These are phyloP conservation scores for Donacobius atricapilla DNA, from an alignment of 2,113 vertebrate genomes.

Conservation along the genomic window DNA sequence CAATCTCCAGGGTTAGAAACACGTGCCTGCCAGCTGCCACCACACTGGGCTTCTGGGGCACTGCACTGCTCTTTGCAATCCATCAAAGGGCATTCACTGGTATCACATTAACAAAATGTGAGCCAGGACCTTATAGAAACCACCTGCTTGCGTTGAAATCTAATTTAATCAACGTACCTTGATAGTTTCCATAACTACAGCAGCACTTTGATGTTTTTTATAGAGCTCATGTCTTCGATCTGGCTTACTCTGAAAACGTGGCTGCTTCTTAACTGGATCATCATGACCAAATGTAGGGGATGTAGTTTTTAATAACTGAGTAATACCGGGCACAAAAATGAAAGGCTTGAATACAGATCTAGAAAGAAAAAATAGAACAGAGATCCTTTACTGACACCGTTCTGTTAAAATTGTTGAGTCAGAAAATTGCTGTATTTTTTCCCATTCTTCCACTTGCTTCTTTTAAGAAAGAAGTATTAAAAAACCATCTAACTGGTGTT, in stretches of 20 bases:
- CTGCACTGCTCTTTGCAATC: neutral
- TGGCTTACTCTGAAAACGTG: slow-evolving; percentile 86
- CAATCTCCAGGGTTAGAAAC: neutral
- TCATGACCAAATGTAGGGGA: slow-evolving; percentile 86
- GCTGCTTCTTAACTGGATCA: slow-evolving; percentile 85
- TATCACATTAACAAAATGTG: neutral
- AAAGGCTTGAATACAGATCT: slow-evolving; percentile 98
- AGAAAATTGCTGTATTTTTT: neutral
- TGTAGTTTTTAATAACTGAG: slow-evolving; percentile 76
- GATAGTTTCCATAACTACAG: slow-evolving; percentile 73
- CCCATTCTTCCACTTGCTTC: neutral
- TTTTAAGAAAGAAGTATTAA: neutral
- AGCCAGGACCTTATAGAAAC: slow-evolving; percentile 15
- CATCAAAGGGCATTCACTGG: neutral
- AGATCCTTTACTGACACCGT: neutral
- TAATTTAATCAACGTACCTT: slow-evolving; percentile 72
- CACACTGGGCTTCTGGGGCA: neutral
- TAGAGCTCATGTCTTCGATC: slow-evolving; percentile 90
- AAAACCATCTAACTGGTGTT: neutral
- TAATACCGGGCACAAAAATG: slow-evolving; percentile 83
- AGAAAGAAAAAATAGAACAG: slow-evolving; percentile 33
- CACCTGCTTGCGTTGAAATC: slow-evolving; percentile 11
- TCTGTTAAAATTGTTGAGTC: neutral
- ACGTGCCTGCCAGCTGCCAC: neutral
- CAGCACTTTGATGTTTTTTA: slow-evolving; percentile 82